Evolutionary conservation across 2,113 vertebrate genomes (phyloP).

Genomic region (Cinclus mexicanus): DNA sequence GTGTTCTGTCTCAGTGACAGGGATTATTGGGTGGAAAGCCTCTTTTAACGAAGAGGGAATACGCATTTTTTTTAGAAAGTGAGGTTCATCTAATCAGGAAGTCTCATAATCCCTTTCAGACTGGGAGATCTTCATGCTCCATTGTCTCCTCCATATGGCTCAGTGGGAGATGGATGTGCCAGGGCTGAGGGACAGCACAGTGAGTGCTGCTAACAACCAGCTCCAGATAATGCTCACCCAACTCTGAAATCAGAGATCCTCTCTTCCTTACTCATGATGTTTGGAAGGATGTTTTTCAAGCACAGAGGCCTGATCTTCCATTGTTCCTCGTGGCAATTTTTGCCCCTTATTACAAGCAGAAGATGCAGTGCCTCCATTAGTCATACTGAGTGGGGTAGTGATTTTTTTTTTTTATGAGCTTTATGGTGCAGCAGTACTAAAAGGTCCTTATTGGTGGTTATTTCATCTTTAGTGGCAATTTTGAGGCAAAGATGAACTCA

Average conservation of each 20-base stretch:
- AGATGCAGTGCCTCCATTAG: background rate
- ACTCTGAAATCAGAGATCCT: background rate
- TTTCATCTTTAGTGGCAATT: background rate
- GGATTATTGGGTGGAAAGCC: background rate
- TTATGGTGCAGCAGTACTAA: background rate
- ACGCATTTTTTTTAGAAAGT: background rate
- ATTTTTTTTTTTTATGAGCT: background rate
- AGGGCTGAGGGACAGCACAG: background rate
- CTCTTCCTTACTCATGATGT: background rate
- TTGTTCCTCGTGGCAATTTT: background rate
- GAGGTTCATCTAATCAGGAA: background rate
- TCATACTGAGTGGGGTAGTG: background rate
- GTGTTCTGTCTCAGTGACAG: background rate
- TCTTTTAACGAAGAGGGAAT: background rate
- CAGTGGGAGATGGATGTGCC: background rate
- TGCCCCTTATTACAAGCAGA: background rate
- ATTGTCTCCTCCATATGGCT: background rate
- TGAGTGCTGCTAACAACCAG: background rate
- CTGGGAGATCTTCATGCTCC: background rate
- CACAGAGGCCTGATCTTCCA: background rate
- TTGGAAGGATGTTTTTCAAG: background rate
- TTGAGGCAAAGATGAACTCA: background rate
- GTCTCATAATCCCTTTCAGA: background rate
- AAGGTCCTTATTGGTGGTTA: background rate
- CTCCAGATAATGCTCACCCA: background rate